Evolutionary conservation across 2,113 vertebrate genomes (phyloP).

Genomic region (Arothron firmamentum): DNA sequence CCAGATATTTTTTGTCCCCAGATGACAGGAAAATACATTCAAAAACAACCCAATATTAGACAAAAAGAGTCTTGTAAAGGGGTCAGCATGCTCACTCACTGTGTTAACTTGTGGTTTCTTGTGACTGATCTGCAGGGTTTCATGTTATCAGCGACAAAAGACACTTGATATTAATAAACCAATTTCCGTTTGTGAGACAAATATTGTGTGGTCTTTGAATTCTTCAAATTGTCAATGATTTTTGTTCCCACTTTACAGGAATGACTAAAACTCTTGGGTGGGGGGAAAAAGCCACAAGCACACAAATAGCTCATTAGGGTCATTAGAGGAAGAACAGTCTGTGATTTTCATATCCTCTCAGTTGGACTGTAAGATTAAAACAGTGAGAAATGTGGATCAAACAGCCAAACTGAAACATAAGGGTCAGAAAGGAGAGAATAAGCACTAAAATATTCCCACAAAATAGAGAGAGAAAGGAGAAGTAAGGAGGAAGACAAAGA

Average conservation of each 20-base stretch:
- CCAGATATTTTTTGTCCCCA: background rate
- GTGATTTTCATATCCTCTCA: too few relatives aligned
- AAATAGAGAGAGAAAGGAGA: background rate
- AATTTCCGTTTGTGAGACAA: too few relatives aligned
- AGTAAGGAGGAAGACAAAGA: background rate
- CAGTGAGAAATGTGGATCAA: too few relatives aligned
- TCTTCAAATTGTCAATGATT: too few relatives aligned
- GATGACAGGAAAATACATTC: background rate
- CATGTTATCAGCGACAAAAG: too few relatives aligned
- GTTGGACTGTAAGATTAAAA: too few relatives aligned
- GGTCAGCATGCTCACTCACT: background rate
- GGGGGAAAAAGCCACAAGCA: slow-evolving; percentile 6
- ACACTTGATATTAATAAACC: too few relatives aligned
- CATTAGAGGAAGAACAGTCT: background rate
- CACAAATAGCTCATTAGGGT: slow-evolving; percentile 19
- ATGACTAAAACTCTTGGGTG: background rate
- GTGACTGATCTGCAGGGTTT: slow-evolving; percentile 20
- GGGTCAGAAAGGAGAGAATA: background rate
- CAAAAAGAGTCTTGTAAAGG: background rate
- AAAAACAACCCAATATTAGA: background rate
- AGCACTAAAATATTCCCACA: background rate
- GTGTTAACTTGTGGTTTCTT: background rate
- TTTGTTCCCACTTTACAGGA: too few relatives aligned
- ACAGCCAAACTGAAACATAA: background rate
- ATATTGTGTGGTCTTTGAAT: slow-evolving; percentile 10